Conservation (phyloP, 2,113 vertebrate species). For the Dendropsophus ebraccatus region DNA sequence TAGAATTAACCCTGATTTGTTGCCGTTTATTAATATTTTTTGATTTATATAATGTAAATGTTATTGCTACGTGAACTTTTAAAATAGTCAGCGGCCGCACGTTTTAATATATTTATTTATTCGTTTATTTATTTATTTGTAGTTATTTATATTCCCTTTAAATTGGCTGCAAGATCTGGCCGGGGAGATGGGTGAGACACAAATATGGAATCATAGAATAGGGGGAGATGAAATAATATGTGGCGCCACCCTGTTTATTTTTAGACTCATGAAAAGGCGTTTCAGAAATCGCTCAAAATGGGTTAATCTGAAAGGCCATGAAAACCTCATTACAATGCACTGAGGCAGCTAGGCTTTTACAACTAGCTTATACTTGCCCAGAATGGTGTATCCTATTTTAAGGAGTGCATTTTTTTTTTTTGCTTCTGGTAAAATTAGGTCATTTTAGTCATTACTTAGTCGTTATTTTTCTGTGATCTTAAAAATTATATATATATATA, state of each 20-base stretch:
- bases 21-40: neutral
- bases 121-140: neutral
- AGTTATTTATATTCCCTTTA: neutral
- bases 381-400: neutral
- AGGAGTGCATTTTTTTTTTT: neutral
- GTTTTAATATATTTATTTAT: neutral
- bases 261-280: conserved; percentile 52
- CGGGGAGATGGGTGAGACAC: neutral
- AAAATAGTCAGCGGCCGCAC: neutral
- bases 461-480: too few species aligned
- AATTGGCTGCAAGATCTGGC: neutral
- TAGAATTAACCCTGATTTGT: neutral
- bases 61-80: neutral
- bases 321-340: conserved; percentile 22
- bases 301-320: conserved; percentile 43
- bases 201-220: conserved; percentile 29
- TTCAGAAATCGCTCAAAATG: conserved; percentile 49
- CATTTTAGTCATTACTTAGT: too few species aligned
- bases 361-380: neutral
- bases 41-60: neutral
- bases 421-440: neutral
- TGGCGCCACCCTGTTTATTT: conserved; percentile 51
- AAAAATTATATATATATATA: too few species aligned
- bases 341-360: neutral
- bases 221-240: neutral